These are phyloP conservation scores for Candoia aspera DNA, from an alignment of 2,113 vertebrate genomes.

Conservation along the genomic window DNA sequence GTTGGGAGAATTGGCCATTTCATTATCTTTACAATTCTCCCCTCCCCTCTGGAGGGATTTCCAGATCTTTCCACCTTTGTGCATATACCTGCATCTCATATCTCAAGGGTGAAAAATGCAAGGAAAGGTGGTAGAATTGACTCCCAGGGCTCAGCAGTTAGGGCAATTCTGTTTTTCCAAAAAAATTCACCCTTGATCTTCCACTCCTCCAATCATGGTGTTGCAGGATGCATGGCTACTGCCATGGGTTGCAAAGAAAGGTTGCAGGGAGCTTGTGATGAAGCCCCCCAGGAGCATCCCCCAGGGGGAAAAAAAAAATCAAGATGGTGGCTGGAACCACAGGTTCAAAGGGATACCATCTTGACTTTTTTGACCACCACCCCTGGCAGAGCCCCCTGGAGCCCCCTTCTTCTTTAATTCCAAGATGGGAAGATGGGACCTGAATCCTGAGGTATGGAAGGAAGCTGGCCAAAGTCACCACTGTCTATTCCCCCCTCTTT, in stretches of 20 bases:
- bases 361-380: neutral
- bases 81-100: neutral
- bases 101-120: neutral
- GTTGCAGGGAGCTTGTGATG: no score
- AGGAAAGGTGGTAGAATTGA: neutral
- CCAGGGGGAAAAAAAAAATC: no score
- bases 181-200: neutral
- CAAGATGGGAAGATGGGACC: neutral
- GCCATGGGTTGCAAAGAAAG: no score
- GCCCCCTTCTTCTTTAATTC: neutral
- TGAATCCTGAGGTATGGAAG: neutral
- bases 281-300: no score
- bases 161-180: neutral
- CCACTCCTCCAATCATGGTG: no score
- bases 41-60: neutral
- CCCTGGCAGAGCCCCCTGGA: neutral
- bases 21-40: neutral
- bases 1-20: neutral
- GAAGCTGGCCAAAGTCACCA: neutral
- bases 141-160: no score
- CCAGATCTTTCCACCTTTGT: neutral
- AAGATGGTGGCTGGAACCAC: no score
- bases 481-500: neutral
- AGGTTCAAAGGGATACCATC: neutral
- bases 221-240: no score